These are phyloP conservation scores for Diploscapter pachys DNA, from an alignment of 1,140 invertebrate genomes.

Conservation along the genomic window DNA sequence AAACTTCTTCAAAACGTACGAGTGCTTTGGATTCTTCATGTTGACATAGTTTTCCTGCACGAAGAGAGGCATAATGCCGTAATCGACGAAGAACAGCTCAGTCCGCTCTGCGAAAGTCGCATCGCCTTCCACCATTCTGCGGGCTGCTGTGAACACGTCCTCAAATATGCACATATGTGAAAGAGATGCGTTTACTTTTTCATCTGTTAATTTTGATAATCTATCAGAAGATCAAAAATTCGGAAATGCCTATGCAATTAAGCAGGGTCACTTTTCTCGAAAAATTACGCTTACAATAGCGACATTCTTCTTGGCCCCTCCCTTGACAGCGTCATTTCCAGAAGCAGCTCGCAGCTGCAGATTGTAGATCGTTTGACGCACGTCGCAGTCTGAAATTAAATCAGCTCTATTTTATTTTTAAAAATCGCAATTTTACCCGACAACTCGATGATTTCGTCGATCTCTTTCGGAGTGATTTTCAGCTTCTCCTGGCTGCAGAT, in stretches of 20 bases:
- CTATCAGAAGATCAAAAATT: too few species aligned
- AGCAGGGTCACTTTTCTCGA: too few species aligned
- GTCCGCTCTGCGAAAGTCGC: conserved; percentile 75
- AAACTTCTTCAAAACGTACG: background rate
- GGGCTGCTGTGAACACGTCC: conserved; percentile 82
- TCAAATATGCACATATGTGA: background rate
- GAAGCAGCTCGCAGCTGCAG: conserved; percentile 48
- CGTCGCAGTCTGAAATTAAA: conserved; percentile 65
- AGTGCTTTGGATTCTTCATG: conserved; percentile 42
- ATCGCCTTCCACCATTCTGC: conserved; percentile 73
- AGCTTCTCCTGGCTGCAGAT: conserved; percentile 87
- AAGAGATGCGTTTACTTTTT: too few species aligned
- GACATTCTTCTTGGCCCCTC: conserved; percentile 45
- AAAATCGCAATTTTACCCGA: conserved; percentile 70
- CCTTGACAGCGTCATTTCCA: background rate
- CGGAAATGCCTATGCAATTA: too few species aligned
- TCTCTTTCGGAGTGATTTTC: conserved; percentile 72
- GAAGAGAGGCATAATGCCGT: conserved; percentile 87
- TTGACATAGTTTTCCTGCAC: conserved; percentile 93
- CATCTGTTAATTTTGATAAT: too few species aligned
- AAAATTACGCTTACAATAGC: conserved; percentile 32
- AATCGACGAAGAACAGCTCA: conserved; percentile 93
- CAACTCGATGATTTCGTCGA: conserved; percentile 79
- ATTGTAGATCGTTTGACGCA: conserved; percentile 81
- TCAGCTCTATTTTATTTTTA: background rate